Conservation (phyloP, 2,888 invertebrate genomes). For the Aradus depressus region DNA sequence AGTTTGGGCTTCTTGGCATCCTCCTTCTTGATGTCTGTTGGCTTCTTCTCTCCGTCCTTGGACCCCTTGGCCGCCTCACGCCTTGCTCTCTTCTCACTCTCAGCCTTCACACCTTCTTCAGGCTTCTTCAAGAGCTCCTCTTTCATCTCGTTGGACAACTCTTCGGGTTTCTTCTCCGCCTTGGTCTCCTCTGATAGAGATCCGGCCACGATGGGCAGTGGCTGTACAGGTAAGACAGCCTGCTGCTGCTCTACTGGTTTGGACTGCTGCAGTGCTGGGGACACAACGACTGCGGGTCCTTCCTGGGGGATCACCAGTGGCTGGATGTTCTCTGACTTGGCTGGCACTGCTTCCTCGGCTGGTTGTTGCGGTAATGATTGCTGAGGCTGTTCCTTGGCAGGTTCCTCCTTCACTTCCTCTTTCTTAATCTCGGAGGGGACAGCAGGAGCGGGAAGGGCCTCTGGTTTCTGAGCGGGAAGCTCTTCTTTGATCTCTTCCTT, state of each 20-base stretch:
- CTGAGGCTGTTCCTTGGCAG: constrained; percentile 29
- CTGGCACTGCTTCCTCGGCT: constrained; percentile 16
- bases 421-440: constrained; percentile 30
- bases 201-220: neutral
- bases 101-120: constrained; percentile 26
- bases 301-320: constrained; percentile 22
- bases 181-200: constrained; percentile 25
- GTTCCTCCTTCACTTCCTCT: constrained; percentile 30
- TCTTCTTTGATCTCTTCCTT: constrained; percentile 29
- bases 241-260: neutral
- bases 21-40: constrained; percentile 25
- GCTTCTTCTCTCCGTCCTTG: constrained; percentile 27
- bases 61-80: constrained; percentile 25
- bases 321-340: constrained; percentile 28
- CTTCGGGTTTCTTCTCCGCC: constrained; percentile 17
- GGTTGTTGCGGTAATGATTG: constrained; percentile 22
- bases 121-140: constrained; percentile 27
- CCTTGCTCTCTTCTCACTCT: constrained; percentile 20
- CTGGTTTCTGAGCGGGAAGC: constrained; percentile 30
- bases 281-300: constrained; percentile 25
- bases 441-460: constrained; percentile 25
- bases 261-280: constrained; percentile 5
- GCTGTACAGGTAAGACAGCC: neutral
- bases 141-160: constrained; percentile 24
- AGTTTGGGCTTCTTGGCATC: constrained; percentile 22